Evolutionary conservation across 2,113 vertebrate genomes (phyloP), one percentile per base, ranked within the genome.

Genomic region (Noturus placidus): DNA sequence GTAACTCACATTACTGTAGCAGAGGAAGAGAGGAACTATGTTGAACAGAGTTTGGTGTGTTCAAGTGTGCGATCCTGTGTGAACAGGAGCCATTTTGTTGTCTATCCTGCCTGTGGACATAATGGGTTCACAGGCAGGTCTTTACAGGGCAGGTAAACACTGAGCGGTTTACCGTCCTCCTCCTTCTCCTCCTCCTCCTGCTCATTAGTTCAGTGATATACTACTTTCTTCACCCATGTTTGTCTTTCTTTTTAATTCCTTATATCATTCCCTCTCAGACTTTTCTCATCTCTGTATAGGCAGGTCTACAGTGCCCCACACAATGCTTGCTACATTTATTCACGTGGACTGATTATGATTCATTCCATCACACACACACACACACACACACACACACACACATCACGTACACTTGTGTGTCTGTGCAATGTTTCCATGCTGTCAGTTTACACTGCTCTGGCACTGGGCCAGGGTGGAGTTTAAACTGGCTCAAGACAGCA

Each of bases 371-470:
- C 80, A 72, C 69, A 59, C 46, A 84, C 22, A 65, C 42, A 67
- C 70, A 22, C 61, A 79, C 33, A 69, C 42, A 46, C 35, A 61
- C 54, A 59, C n/a, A 50, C 65, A 76, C 69, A 22, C 46, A 65
- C 52, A 35, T 57, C 78, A 87, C 82, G 85, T 83, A 59, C 78
- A 85, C 84, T 59, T 57, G 74, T 70, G 77, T 70, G 54, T 83
- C 92, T 94, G 92, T 74, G 15, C 89, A 93, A 86, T 93, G 93
- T 94, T 94, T 93, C 91, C 84, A 87, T 15, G 57, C 89, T 90
- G 82, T 92, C 42, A 80, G 93, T 94, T 94, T 93, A 92, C 89
- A 92, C 92, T 90, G 90, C 86, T 65, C 85, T 93, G 93, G 93
- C 89, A 5, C 87, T 59, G 17, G 46, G 89, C 93, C 93, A 82